Conservation (phyloP, 2,888 invertebrate genomes). For the Drosophila birchii region DNA sequence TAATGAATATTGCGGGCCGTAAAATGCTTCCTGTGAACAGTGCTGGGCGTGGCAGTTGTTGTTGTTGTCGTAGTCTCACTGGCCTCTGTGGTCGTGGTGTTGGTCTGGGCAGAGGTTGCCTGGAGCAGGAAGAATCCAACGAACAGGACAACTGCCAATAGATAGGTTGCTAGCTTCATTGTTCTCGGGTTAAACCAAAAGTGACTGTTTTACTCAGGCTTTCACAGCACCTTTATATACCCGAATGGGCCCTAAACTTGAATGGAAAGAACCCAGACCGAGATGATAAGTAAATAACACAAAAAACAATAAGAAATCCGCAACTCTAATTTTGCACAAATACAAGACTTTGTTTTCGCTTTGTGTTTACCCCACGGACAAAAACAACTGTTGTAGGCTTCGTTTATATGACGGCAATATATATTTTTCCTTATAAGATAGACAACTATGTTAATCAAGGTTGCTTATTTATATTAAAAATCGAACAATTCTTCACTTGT, state of each 20-base stretch:
- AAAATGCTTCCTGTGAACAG: conserved; percentile 22
- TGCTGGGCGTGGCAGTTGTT: conserved; percentile 8
- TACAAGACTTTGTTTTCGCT: not conserved
- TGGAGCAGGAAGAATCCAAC: conserved; percentile 21
- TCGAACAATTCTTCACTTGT: conserved; percentile 44
- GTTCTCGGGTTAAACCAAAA: not conserved
- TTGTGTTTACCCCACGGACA: conserved; percentile 12
- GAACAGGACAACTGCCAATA: conserved; percentile 33
- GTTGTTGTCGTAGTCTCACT: conserved; percentile 11
- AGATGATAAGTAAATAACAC: conserved; percentile 16
- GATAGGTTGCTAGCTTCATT: conserved; percentile 33
- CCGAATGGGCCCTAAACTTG: not conserved
- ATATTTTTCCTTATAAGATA: conserved; percentile 44
- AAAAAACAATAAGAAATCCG: conserved; percentile 20
- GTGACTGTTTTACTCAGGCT: not conserved
- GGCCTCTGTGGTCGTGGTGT: conserved; percentile 18
- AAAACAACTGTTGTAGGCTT: conserved; percentile 20
- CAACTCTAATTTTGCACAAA: conserved; percentile 14
- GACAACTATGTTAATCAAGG: conserved; percentile 39
- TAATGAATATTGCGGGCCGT: conserved; percentile 5
- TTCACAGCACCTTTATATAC: conserved; percentile 17
- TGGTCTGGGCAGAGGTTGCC: conserved; percentile 20
- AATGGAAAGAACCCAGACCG: conserved; percentile 5
- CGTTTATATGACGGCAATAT: conserved; percentile 43
- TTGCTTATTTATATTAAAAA: conserved; percentile 34